Percentiles rank a stretch among this genome's conserved stretches.
Conservation (phyloP, 2,888 invertebrate species). For the Diarsia dahlii region DNA sequence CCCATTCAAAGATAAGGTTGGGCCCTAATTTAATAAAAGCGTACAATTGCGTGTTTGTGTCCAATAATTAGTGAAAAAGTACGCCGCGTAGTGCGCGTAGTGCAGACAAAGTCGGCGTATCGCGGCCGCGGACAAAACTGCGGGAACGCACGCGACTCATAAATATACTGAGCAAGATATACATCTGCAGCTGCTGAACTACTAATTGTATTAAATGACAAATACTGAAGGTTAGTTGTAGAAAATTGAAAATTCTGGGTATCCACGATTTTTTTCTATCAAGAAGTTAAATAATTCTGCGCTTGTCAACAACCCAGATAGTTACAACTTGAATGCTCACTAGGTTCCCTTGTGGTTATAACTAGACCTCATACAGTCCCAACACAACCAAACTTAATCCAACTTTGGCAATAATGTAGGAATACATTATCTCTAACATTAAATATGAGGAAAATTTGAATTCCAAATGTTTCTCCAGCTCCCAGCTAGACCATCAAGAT, state of each 20-base stretch:
- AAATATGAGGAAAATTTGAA: slow-evolving; percentile 58
- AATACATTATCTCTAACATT: slow-evolving; percentile 41
- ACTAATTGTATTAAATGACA: slow-evolving; percentile 50
- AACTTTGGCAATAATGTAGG: slow-evolving; percentile 48
- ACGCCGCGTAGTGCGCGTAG: slow-evolving; percentile 46
- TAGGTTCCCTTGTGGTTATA: slow-evolving; percentile 12
- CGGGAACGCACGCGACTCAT: slow-evolving; percentile 59
- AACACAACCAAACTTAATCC: slow-evolving; percentile 40
- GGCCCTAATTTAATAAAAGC: slow-evolving; percentile 63
- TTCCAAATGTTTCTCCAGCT: slow-evolving; percentile 36
- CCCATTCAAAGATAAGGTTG: slow-evolving; percentile 50
- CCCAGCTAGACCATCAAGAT: slow-evolving; percentile 25
- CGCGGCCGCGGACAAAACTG: slow-evolving; percentile 47
- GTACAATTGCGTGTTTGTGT: slow-evolving; percentile 62
- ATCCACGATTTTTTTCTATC: too few species aligned
- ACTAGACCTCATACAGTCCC: not conserved
- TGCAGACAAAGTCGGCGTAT: slow-evolving; percentile 49
- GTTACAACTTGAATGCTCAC: not conserved
- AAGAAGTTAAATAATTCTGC: not conserved
- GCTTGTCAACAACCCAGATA: too few species aligned
- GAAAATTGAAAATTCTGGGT: not conserved
- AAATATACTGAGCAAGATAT: slow-evolving; percentile 59
- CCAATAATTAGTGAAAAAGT: slow-evolving; percentile 66
- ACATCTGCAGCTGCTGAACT: slow-evolving; percentile 35
- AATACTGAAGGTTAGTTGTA: slow-evolving; percentile 19